Evolutionary conservation across 2,888 invertebrate species (phyloP), one percentile per base, ranked within the genome.

Genomic region (Parochlus steinenii): DNA sequence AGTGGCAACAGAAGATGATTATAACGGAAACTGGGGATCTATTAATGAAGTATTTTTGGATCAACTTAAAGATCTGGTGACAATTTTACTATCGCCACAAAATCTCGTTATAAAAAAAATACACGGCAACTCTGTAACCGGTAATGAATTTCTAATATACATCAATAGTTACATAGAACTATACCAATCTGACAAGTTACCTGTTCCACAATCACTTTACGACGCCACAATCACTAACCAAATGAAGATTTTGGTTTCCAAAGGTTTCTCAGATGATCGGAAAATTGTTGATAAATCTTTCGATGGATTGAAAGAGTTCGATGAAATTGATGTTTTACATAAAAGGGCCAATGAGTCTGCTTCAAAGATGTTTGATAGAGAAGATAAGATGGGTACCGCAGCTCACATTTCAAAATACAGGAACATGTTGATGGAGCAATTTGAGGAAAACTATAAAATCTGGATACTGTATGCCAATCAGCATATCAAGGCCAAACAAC

Each of bases 41-140:
- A 39, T 39, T 19, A 36, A 39, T 29, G 34, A 32, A 7, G 39
- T 36, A 7, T 39, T 39, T 28, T 23, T 14, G 4, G 19, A 18
- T 11, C 19, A 22, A 24, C 17, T 39, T 1, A 29, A 32, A 19
- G 20, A 8, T 3, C 25, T 32, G 3, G 15, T 39, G 4, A 18
- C 31, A 16, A 16, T 16, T 2, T 16, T 39, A 15, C n/a, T 39
- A n/a, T 11, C 22, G n/a, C 25, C 32, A 3, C 25, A 36, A n/a
- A 32, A 26, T 10, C 19, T 39, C 3, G 8, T 24, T 3, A 29
- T 27, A 2, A 39, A 39, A 31, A 17, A 30, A 23, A 33, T 36
- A 6, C 35, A 36, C 16, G 23, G 24, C n/a, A 15, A 29, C 8
- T 28, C 23, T 19, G 18, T 39, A 12, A 39, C 10, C 8, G 39